A percentile compares a stretch with the other conserved stretches of the same genome.
phyloP scores from a whole-genome alignment of 2,797 vertebrate genomes.

The Sebastes iracundus region DNA sequence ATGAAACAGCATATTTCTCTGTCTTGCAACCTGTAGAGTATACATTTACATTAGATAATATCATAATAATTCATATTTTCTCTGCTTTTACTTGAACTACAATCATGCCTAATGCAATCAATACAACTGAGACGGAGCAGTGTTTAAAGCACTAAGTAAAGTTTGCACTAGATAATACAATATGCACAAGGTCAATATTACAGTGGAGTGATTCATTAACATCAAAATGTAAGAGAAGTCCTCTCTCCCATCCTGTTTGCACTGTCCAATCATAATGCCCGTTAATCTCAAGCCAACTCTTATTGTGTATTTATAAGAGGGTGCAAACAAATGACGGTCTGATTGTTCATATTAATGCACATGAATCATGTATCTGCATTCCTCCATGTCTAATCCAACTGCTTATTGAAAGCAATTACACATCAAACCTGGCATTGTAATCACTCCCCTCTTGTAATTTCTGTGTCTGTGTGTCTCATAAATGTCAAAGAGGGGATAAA shows the following conservation, averaged over 20 bases:
- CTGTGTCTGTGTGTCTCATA: background rate
- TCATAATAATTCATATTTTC: background rate
- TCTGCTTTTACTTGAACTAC: background rate
- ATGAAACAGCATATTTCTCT: background rate
- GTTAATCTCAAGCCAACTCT: constrained; percentile 5
- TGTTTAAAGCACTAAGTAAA: background rate
- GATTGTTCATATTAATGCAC: constrained; percentile 34
- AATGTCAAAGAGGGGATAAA: background rate
- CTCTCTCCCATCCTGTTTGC: background rate
- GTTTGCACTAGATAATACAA: background rate
- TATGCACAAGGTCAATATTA: background rate
- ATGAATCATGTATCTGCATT: constrained; percentile 27
- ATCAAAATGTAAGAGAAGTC: background rate
- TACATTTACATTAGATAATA: constrained; percentile 3
- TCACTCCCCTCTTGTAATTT: constrained; percentile 29
- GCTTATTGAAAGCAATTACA: constrained; percentile 48
- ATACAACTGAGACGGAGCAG: background rate
- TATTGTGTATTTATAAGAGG: background rate
- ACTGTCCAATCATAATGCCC: background rate
- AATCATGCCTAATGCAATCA: background rate
- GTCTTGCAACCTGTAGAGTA: constrained; percentile 1
- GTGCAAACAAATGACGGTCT: constrained; percentile 21
- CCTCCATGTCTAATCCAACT: constrained; percentile 38
- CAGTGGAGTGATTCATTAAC: background rate
- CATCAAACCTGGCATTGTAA: constrained; percentile 38